Conservation (phyloP, 2,888 invertebrate species). For the Buathra laborator region DNA sequence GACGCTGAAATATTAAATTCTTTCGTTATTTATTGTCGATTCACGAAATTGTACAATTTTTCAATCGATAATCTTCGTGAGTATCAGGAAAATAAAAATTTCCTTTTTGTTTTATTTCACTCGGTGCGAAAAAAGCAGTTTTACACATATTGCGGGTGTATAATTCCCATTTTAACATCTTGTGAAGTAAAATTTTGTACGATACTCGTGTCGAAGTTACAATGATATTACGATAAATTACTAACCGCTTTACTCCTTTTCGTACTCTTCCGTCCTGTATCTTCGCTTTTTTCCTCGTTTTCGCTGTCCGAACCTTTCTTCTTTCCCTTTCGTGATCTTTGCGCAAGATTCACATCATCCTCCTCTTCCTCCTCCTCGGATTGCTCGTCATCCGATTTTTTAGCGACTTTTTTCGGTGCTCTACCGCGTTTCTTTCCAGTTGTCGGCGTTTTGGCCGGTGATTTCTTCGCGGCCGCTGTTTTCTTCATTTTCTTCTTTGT, state of each 20-base stretch:
- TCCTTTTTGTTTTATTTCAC: too few relatives aligned
- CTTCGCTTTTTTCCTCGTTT: conserved; percentile 55
- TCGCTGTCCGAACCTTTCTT: conserved; percentile 68
- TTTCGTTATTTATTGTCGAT: neutral
- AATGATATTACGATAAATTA: conserved; percentile 13
- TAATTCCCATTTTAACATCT: too few relatives aligned
- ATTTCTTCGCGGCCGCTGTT: conserved; percentile 69
- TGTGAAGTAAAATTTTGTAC: too few relatives aligned
- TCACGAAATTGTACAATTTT: neutral
- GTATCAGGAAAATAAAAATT: neutral
- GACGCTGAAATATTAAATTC: conserved; percentile 67
- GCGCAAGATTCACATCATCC: conserved; percentile 63
- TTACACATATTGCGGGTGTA: too few relatives aligned
- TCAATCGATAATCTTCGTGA: neutral
- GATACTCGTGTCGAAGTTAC: neutral
- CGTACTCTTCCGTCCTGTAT: conserved; percentile 60
- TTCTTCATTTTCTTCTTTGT: conserved; percentile 77
- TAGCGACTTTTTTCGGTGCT: conserved; percentile 68
- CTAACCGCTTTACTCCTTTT: conserved; percentile 71
- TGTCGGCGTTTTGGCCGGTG: conserved; percentile 63
- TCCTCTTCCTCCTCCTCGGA: conserved; percentile 71
- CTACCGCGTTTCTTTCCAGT: conserved; percentile 72
- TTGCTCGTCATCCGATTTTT: conserved; percentile 66
- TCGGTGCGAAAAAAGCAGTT: too few relatives aligned
- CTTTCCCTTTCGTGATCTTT: conserved; percentile 68